Conservation (phyloP, 2,888 invertebrate genomes). For the Meiosimyza decipiens region DNA sequence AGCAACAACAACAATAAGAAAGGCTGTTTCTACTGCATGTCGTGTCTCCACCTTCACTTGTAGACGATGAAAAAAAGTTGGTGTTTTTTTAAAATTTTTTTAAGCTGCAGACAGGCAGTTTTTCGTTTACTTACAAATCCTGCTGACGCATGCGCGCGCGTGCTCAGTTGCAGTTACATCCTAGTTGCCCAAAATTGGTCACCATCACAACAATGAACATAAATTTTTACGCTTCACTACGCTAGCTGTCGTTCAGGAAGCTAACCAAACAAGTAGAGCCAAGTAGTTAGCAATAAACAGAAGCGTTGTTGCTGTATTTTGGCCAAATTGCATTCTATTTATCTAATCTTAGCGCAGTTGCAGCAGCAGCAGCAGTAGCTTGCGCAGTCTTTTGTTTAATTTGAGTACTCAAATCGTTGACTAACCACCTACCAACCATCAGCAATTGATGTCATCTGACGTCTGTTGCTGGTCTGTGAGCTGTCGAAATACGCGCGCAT, state of each 20-base stretch:
- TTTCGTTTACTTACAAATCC: too few relatives aligned
- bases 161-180: constrained; percentile 22
- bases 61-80: too few relatives aligned
- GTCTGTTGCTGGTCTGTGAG: neutral
- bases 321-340: constrained; percentile 8
- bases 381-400: neutral
- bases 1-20: too few relatives aligned
- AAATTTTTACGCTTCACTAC: constrained; percentile 36
- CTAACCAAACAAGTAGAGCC: neutral
- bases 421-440: neutral
- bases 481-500: neutral
- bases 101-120: too few relatives aligned
- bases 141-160: constrained; percentile 25
- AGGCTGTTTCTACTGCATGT: too few relatives aligned
- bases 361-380: neutral
- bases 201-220: constrained; percentile 15
- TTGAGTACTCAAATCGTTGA: too few relatives aligned
- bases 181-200: constrained; percentile 35
- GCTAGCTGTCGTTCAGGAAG: constrained; percentile 11
- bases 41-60: too few relatives aligned
- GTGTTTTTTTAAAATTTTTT: too few relatives aligned
- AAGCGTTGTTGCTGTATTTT: neutral
- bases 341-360: constrained; percentile 10
- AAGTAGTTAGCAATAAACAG: constrained; percentile 2
- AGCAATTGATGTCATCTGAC: neutral